These are phyloP conservation scores for Hydrochoerus hydrochaeris DNA, from an alignment of 2,113 vertebrate species.

Conservation along the genomic window DNA sequence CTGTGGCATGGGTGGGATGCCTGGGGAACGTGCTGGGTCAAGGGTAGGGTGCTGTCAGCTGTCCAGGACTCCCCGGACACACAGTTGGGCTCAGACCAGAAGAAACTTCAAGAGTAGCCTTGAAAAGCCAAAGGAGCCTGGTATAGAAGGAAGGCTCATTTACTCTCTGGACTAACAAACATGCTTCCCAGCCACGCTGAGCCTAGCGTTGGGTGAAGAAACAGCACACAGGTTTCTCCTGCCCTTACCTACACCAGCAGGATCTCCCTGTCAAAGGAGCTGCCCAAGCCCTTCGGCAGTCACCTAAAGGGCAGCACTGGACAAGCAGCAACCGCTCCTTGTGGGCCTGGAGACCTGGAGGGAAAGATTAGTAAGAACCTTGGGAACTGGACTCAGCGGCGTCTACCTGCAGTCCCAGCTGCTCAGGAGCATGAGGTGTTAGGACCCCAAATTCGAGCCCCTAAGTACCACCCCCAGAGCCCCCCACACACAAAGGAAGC, in stretches of 20 bases:
- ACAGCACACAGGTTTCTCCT: neutral
- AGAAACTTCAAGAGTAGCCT: neutral
- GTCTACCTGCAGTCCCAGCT: neutral
- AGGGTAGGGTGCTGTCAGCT: neutral
- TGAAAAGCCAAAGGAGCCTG: neutral
- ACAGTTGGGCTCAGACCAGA: neutral
- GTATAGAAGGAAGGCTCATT: neutral
- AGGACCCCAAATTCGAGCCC: neutral
- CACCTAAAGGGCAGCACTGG: neutral
- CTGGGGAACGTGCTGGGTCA: neutral
- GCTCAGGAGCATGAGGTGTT: neutral
- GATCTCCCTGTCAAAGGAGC: neutral
- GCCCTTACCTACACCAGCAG: neutral
- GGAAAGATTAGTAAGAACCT: neutral
- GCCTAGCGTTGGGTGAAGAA: neutral
- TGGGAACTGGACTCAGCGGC: neutral
- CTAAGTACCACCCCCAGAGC: neutral
- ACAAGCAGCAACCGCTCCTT: neutral
- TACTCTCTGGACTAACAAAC: conserved; percentile 21
- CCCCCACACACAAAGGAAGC: neutral
- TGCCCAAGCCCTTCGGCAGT: neutral
- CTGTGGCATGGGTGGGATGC: neutral
- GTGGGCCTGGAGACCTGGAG: neutral
- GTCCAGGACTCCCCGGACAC: too few species aligned
- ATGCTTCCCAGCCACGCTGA: conserved; percentile 18